A percentile compares a stretch with the other conserved stretches of the same genome.
These are phyloP conservation scores for Aphidius ervi DNA, from an alignment of 1,140 invertebrate genomes.

Conservation along the genomic window DNA sequence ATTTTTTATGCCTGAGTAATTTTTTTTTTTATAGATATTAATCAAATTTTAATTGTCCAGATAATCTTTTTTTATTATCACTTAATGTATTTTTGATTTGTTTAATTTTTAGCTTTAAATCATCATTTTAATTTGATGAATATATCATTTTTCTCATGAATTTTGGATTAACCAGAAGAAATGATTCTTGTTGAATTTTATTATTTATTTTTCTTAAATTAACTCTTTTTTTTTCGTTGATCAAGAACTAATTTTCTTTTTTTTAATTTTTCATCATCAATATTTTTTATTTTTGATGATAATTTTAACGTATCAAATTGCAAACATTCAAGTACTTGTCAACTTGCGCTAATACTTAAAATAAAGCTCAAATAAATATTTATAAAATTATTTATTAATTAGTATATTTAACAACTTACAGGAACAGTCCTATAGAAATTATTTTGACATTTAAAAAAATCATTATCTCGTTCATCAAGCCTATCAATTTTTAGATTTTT, in stretches of 20 bases:
- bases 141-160: constrained; percentile 13
- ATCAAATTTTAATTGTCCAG: constrained; percentile 3
- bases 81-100: constrained; percentile 16
- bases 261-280: constrained; percentile 1
- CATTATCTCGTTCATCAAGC: constrained; percentile 20
- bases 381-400: not conserved
- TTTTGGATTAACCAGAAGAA: constrained; percentile 17
- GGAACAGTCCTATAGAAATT: constrained; percentile 8
- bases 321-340: constrained; percentile 11
- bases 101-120: constrained; percentile 20
- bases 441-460: constrained; percentile 14
- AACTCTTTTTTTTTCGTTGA: constrained; percentile 6
- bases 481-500: constrained; percentile 16
- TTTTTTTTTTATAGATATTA: too few species aligned
- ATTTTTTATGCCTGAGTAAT: not conserved
- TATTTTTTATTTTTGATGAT: not conserved
- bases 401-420: constrained; percentile 11
- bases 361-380: not conserved
- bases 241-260: constrained; percentile 5
- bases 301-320: constrained; percentile 6
- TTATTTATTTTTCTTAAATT: constrained; percentile 12
- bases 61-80: constrained; percentile 9
- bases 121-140: constrained; percentile 1
- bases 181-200: constrained; percentile 5
- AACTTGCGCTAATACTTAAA: constrained; percentile 20